Conservation (phyloP, 2,797 vertebrate species). For the Aeoliscus strigatus region DNA sequence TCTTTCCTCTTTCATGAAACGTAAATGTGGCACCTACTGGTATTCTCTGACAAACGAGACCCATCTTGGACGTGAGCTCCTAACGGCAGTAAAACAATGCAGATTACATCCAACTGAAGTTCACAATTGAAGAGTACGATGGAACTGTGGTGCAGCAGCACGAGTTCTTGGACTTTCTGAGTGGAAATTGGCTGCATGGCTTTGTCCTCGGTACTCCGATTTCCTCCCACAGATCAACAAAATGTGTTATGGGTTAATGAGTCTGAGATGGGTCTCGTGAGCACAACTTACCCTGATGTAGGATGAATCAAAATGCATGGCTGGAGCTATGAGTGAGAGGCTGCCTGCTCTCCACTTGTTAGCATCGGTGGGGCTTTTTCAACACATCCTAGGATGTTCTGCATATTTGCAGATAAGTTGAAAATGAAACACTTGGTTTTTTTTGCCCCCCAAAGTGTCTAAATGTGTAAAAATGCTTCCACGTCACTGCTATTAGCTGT, state of each 20-base stretch:
- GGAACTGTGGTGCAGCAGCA: no score
- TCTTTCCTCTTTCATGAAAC: constrained; percentile 45
- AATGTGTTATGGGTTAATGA: background rate
- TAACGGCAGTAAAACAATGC: no score
- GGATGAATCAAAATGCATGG: constrained; percentile 63
- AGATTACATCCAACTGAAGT: no score
- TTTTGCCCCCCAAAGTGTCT: constrained; percentile 39
- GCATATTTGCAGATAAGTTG: constrained; percentile 37
- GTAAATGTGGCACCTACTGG: constrained; percentile 41
- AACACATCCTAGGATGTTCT: constrained; percentile 25
- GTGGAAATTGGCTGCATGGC: no score
- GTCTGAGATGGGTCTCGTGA: constrained; percentile 47
- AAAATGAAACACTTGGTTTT: constrained; percentile 35
- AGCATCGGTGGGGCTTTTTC: constrained; percentile 44
- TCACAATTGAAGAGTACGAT: background rate
- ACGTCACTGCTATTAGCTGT: constrained; percentile 50
- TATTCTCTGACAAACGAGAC: constrained; percentile 22
- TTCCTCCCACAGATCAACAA: no score
- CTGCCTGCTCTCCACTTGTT: constrained; percentile 56
- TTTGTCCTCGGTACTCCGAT: no score
- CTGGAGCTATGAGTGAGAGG: constrained; percentile 61
- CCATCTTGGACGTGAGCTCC: constrained; percentile 43
- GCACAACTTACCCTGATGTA: constrained; percentile 23
- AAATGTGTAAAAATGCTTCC: constrained; percentile 51
- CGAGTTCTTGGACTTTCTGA: no score